phyloP scores from a whole-genome alignment of 2,113 vertebrate genomes.

The Periophthalmodon schlosseri region DNA sequence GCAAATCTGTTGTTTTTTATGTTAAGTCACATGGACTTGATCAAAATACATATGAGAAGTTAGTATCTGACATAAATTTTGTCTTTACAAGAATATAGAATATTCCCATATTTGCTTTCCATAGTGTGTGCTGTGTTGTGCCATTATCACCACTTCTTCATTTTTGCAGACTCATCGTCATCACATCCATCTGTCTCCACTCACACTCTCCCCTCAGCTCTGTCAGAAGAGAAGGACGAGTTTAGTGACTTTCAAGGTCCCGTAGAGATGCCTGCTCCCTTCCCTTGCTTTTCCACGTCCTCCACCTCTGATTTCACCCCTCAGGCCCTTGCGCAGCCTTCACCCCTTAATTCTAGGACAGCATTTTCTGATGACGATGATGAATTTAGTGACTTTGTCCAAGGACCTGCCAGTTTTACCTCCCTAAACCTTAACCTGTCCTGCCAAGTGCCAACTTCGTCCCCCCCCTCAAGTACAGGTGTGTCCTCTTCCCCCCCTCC shows the following conservation, averaged over 20 bases:
- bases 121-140: slow-evolving; percentile 61
- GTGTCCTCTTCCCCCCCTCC: slow-evolving; percentile 49
- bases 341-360: slow-evolving; percentile 74
- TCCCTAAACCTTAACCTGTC: slow-evolving; percentile 72
- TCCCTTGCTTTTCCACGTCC: slow-evolving; percentile 69
- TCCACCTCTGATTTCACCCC: slow-evolving; percentile 63
- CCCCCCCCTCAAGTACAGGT: slow-evolving; percentile 76
- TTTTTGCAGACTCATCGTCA: slow-evolving; percentile 95
- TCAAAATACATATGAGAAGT: not conserved
- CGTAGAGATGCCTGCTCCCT: slow-evolving; percentile 74
- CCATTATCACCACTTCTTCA: slow-evolving; percentile 80
- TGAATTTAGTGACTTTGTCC: slow-evolving; percentile 97
- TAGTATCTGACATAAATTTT: slow-evolving; percentile 27
- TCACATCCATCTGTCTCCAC: slow-evolving; percentile 87
- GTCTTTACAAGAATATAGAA: slow-evolving; percentile 3
- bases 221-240: slow-evolving; percentile 87
- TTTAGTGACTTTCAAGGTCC: slow-evolving; percentile 98
- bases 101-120: slow-evolving; percentile 44
- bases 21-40: not conserved
- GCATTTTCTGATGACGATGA: slow-evolving; percentile 80
- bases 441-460: slow-evolving; percentile 50
- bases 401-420: slow-evolving; percentile 81
- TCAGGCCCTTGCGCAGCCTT: slow-evolving; percentile 51
- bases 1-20: slow-evolving; percentile 1
- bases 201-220: slow-evolving; percentile 82